Evolutionary conservation across 1,140 invertebrate species (phyloP).

Genomic region (Aradophagus sp.): DNA sequence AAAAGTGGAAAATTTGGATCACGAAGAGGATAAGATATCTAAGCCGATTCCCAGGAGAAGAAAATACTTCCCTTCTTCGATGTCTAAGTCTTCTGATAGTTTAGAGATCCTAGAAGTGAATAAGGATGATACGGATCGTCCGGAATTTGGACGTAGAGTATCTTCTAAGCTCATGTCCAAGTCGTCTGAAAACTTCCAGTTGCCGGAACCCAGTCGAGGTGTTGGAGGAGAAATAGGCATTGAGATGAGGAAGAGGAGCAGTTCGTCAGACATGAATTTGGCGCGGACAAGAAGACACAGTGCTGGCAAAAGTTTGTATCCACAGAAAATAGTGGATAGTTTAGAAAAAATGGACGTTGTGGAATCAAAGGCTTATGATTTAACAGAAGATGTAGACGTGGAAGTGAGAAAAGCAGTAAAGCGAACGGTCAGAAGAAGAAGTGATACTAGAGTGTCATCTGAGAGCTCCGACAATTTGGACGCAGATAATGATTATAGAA

Average conservation of each 20-base stretch:
- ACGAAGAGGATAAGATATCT: constrained; percentile 56
- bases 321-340: constrained; percentile 63
- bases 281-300: constrained; percentile 48
- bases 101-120: constrained; percentile 66
- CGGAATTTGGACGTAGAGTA: constrained; percentile 61
- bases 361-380: constrained; percentile 17
- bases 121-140: constrained; percentile 58
- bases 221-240: constrained; percentile 5
- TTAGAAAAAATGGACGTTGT: constrained; percentile 61
- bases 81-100: constrained; percentile 69
- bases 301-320: constrained; percentile 53
- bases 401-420: constrained; percentile 10
- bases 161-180: constrained; percentile 66
- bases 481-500: constrained; percentile 57
- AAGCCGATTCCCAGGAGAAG: constrained; percentile 59
- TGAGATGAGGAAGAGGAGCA: constrained; percentile 65
- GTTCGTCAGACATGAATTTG: constrained; percentile 68
- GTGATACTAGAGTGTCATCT: constrained; percentile 61
- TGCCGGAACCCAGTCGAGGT: constrained; percentile 47
- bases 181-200: constrained; percentile 70
- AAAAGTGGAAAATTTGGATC: constrained; percentile 59
- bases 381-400: constrained; percentile 16
- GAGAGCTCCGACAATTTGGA: constrained; percentile 71
- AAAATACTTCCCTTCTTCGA: constrained; percentile 58
- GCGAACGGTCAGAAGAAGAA: constrained; percentile 26